phyloP scores from a whole-genome alignment of 1,140 invertebrate genomes.

The Tetragonula clypearis region DNA sequence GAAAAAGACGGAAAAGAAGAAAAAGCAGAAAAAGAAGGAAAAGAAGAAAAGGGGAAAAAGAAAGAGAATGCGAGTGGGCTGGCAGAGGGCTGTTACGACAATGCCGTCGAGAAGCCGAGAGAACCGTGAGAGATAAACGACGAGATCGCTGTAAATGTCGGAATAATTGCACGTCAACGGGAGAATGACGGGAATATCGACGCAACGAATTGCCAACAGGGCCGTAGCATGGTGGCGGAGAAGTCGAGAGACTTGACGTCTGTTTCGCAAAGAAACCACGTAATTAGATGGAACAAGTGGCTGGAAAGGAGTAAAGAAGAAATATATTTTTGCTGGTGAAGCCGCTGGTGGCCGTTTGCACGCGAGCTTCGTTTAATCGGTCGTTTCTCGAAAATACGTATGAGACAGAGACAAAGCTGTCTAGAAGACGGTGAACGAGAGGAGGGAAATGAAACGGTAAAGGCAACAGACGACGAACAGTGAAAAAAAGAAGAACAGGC shows the following conservation, averaged over 20 bases:
- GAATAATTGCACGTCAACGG: conserved; percentile 33
- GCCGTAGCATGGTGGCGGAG: background rate
- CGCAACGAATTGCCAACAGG: background rate
- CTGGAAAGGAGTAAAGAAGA: background rate
- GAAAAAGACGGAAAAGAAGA: background rate
- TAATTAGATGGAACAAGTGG: conserved; percentile 5
- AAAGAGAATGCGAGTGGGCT: too few relatives aligned
- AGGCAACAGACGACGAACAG: conserved; percentile 2
- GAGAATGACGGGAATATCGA: conserved; percentile 5
- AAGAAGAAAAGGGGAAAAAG: too few relatives aligned
- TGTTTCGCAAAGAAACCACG: background rate
- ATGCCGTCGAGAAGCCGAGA: background rate
- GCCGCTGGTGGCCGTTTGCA: background rate
- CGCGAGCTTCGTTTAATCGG: conserved; percentile 19
- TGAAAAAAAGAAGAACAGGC: conserved; percentile 43
- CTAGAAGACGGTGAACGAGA: conserved; percentile 22
- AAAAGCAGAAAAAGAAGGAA: background rate
- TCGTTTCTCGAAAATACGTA: background rate
- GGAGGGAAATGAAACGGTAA: conserved; percentile 49
- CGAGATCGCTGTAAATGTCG: conserved; percentile 12
- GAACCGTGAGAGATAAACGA: background rate
- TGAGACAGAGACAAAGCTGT: background rate
- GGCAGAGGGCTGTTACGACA: background rate
- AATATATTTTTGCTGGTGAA: background rate
- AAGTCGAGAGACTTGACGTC: background rate